A percentile compares a stretch with the other conserved stretches of the same genome.
These are phyloP conservation scores for Cyphomyrus discorhynchus DNA, from an alignment of 2,113 vertebrate species.

Conservation along the genomic window DNA sequence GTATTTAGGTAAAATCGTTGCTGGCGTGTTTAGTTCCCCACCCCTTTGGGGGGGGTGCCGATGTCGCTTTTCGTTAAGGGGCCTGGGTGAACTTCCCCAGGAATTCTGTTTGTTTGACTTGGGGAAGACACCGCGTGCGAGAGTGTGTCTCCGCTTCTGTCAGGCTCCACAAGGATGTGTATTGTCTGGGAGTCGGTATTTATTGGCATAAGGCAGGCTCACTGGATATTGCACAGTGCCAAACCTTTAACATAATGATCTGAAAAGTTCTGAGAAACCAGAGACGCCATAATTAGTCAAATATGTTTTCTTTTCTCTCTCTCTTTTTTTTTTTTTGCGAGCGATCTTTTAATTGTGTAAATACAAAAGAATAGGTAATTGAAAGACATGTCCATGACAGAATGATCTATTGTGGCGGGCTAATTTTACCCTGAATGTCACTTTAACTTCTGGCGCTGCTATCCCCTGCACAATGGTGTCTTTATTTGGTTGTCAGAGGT, in stretches of 20 bases:
- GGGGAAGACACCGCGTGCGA: neutral
- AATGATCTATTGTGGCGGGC: conserved; percentile 31
- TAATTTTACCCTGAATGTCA: conserved; percentile 57
- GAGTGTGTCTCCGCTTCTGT: neutral
- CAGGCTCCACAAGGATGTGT: neutral
- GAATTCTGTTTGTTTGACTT: conserved; percentile 7
- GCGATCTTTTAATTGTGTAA: conserved; percentile 21
- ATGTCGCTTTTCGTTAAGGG: neutral
- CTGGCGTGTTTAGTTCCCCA: neutral
- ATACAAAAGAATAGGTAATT: conserved; percentile 39
- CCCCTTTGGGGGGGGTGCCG: neutral
- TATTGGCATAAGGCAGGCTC: neutral
- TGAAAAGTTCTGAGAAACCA: neutral
- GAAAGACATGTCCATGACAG: conserved; percentile 27
- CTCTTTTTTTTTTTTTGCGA: neutral
- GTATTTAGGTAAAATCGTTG: neutral
- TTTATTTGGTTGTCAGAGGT: conserved; percentile 54
- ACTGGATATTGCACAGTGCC: neutral
- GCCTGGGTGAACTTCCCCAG: neutral
- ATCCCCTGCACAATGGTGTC: conserved; percentile 37
- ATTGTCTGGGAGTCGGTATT: conserved; percentile 4
- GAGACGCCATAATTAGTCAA: conserved; percentile 14
- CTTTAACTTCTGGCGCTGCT: conserved; percentile 53
- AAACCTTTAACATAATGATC: neutral
- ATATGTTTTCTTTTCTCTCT: neutral